These are phyloP conservation scores for Gambelia wislizenii DNA, from an alignment of 2,797 vertebrate species.

Conservation along the genomic window DNA sequence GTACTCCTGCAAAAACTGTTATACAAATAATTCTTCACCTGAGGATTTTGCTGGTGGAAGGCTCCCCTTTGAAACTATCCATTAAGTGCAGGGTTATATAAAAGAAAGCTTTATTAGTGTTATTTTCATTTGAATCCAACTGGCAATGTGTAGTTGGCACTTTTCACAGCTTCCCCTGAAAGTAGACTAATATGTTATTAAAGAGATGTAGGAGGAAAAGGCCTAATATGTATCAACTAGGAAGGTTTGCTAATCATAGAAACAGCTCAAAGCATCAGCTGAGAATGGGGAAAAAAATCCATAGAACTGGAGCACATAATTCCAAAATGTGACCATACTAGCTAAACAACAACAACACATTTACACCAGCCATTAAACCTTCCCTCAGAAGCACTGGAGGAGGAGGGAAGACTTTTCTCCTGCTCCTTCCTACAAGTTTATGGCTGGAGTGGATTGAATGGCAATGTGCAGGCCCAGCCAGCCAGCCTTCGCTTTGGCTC, in stretches of 20 bases:
- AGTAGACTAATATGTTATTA: neutral
- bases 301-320: neutral
- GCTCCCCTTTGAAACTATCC: neutral
- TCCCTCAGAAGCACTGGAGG: too few species aligned
- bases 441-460: too few species aligned
- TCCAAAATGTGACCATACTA: neutral
- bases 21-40: neutral
- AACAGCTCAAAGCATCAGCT: neutral
- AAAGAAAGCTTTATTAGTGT: neutral
- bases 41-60: neutral
- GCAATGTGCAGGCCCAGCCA: too few species aligned
- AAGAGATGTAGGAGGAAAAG: neutral
- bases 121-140: constrained; percentile 2
- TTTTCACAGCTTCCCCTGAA: neutral
- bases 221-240: too few species aligned
- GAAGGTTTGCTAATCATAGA: neutral
- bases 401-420: too few species aligned
- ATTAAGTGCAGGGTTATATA: neutral
- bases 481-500: too few species aligned
- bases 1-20: constrained; percentile 3
- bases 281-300: neutral
- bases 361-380: too few species aligned
- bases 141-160: neutral
- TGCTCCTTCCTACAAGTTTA: too few species aligned
- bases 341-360: too few species aligned